Evolutionary conservation across 2,797 vertebrate species (phyloP).

Genomic region (Pelodytes ibericus): DNA sequence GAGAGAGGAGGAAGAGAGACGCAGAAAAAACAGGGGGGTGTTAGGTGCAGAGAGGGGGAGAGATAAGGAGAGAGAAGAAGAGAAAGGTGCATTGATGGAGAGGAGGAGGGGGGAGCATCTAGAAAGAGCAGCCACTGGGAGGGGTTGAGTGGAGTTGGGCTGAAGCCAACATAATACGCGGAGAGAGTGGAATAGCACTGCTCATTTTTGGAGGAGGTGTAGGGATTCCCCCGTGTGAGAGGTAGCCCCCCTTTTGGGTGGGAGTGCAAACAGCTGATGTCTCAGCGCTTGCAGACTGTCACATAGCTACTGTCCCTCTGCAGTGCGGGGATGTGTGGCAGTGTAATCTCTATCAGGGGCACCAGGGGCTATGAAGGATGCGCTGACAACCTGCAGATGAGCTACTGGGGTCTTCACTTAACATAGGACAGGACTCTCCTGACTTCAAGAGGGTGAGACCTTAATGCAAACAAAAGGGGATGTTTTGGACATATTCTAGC

Average conservation of each 20-base stretch:
- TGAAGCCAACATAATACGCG: constrained; percentile 15
- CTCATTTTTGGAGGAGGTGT: constrained; percentile 18
- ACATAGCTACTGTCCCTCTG: constrained; percentile 46
- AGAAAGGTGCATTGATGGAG: constrained; percentile 29
- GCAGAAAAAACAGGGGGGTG: constrained; percentile 12
- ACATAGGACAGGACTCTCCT: constrained; percentile 30
- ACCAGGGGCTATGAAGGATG: constrained; percentile 40
- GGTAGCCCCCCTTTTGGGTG: constrained; percentile 15
- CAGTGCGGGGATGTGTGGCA: constrained; percentile 46
- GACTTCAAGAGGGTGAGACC: constrained; percentile 37
- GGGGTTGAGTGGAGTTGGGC: constrained; percentile 32
- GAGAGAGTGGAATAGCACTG: not conserved
- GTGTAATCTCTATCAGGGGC: constrained; percentile 41
- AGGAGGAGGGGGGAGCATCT: constrained; percentile 10
- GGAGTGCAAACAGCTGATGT: constrained; percentile 39
- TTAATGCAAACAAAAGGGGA: not conserved
- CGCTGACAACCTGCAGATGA: constrained; percentile 31
- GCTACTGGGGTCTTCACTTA: constrained; percentile 6
- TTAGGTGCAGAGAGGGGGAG: constrained; percentile 18
- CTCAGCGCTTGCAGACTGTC: constrained; percentile 41
- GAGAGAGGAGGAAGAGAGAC: constrained; percentile 10
- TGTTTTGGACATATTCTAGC: not conserved
- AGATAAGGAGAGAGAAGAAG: constrained; percentile 14
- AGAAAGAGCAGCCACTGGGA: constrained; percentile 31
- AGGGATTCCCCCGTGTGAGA: constrained; percentile 40